Conservation (phyloP, 2,888 invertebrate species). For the Drosophila bunnanda region DNA sequence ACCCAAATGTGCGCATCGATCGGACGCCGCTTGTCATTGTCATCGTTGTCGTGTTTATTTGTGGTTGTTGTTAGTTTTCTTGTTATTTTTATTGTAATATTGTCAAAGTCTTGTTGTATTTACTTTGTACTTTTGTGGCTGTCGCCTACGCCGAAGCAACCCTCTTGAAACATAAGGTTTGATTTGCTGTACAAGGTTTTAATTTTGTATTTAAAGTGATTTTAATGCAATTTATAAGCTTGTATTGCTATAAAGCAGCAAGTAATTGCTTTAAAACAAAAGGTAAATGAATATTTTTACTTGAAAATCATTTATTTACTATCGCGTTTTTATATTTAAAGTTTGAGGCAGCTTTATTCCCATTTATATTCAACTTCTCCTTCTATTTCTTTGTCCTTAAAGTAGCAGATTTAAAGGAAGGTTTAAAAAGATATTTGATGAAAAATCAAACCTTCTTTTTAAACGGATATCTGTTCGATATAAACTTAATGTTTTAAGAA, state of each 20-base stretch:
- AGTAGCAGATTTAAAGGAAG: too few relatives aligned
- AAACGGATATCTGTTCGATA: too few relatives aligned
- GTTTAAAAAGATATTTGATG: too few relatives aligned
- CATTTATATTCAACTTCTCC: too few relatives aligned
- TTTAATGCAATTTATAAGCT: not conserved
- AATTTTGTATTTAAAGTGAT: not conserved
- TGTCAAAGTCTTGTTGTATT: constrained; percentile 22
- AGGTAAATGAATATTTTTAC: too few relatives aligned
- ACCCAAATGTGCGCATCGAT: constrained; percentile 76
- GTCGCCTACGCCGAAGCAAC: constrained; percentile 33
- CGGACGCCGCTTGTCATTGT: constrained; percentile 75
- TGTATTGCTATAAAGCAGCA: too few relatives aligned
- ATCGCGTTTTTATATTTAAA: not conserved
- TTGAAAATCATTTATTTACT: not conserved
- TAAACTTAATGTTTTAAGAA: too few relatives aligned
- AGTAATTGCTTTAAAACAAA: not conserved
- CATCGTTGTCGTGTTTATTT: constrained; percentile 45
- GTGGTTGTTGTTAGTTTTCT: constrained; percentile 28
- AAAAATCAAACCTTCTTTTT: not conserved
- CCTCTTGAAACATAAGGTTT: constrained; percentile 6
- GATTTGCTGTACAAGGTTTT: constrained; percentile 4
- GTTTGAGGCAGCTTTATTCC: not conserved
- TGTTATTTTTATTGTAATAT: constrained; percentile 25
- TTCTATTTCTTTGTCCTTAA: too few relatives aligned
- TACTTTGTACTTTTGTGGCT: constrained; percentile 4